These are phyloP conservation scores for Rhinogobio ventralis DNA, from an alignment of 2,797 vertebrate species.

Conservation along the genomic window DNA sequence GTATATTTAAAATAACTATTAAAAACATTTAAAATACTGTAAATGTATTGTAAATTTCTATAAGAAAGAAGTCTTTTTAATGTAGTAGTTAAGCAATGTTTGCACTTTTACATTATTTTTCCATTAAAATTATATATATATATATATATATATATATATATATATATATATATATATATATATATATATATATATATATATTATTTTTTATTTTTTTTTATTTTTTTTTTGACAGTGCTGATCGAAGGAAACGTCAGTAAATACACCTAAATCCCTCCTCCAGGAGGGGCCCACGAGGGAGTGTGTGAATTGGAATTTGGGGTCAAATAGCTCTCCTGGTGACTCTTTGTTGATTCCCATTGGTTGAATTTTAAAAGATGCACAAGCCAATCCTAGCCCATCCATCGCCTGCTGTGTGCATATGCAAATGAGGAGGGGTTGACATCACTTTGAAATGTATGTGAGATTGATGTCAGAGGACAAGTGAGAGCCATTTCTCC, in stretches of 20 bases:
- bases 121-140: background rate
- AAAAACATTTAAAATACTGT: background rate
- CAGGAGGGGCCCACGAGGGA: constrained; percentile 22
- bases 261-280: constrained; percentile 39
- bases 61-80: background rate
- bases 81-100: background rate
- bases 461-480: constrained; percentile 35
- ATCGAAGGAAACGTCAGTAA: background rate
- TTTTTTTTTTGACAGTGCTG: background rate
- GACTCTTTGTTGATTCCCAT: constrained; percentile 54
- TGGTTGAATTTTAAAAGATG: constrained; percentile 63
- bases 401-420: constrained; percentile 53
- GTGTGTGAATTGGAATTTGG: constrained; percentile 30
- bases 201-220: background rate
- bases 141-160: no score
- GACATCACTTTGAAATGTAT: constrained; percentile 53
- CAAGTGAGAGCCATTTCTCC: constrained; percentile 24
- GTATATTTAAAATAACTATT: background rate
- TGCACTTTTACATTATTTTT: background rate
- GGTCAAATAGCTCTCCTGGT: constrained; percentile 49
- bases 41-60: background rate
- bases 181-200: no score
- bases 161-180: no score
- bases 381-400: constrained; percentile 43
- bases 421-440: constrained; percentile 59